Percentiles rank a stretch among this genome's conserved stretches.
Conservation (phyloP, 2,888 invertebrate genomes). For the Gastracanthus pulcherrimus region DNA sequence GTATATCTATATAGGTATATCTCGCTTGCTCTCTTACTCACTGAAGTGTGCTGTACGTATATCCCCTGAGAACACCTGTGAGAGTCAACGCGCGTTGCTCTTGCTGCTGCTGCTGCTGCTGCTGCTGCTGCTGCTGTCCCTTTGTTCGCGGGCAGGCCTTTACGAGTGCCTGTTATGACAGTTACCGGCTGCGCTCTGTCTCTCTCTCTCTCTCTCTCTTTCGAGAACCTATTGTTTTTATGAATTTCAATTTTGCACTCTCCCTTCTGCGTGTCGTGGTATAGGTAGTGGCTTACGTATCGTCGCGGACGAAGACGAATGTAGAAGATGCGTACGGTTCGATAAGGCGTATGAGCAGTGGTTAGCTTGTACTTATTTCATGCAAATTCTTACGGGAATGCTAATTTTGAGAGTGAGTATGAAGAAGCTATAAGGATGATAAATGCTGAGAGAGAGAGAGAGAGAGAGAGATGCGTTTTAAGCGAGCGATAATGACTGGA, state of each 20-base stretch:
- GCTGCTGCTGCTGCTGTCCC: no score
- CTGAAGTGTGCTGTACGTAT: not conserved
- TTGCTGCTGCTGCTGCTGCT: no score
- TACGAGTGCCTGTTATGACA: not conserved
- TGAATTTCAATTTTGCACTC: constrained; percentile 53
- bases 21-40: no score
- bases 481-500: not conserved
- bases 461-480: no score
- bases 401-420: constrained; percentile 4
- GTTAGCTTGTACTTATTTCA: constrained; percentile 21
- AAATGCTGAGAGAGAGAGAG: constrained; percentile 21
- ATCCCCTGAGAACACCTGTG: constrained; percentile 18
- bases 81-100: not conserved
- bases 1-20: not conserved
- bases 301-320: constrained; percentile 38
- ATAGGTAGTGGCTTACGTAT: not conserved
- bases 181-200: not conserved
- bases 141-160: not conserved
- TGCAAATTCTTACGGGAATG: constrained; percentile 42
- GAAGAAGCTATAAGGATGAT: constrained; percentile 7
- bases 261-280: not conserved
- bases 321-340: constrained; percentile 9
- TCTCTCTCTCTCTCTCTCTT: no score
- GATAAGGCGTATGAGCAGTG: constrained; percentile 13
- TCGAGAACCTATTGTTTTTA: constrained; percentile 42